Evolutionary conservation across 2,888 invertebrate genomes (phyloP).

Genomic region (Spilarctia lutea): DNA sequence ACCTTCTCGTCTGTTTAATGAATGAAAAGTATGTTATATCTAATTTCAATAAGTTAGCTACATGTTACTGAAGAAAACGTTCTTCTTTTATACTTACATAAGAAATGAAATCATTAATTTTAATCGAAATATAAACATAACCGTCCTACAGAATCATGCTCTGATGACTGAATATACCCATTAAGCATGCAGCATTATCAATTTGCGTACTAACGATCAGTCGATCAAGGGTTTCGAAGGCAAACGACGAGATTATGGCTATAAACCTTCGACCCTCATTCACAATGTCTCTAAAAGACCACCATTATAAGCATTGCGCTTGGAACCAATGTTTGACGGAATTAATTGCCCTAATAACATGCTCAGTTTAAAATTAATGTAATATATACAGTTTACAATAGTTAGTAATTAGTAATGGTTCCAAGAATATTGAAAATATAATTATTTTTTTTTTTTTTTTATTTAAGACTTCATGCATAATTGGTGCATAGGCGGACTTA

Average conservation of each 20-base stretch:
- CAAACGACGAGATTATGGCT: slow-evolving; percentile 6
- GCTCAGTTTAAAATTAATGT: neutral
- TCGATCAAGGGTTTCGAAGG: slow-evolving; percentile 5
- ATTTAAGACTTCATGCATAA: no score
- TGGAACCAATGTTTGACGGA: slow-evolving; percentile 22
- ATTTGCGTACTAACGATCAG: slow-evolving; percentile 6
- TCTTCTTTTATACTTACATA: no score
- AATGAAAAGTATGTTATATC: no score
- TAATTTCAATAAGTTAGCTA: no score
- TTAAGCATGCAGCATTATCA: slow-evolving; percentile 11
- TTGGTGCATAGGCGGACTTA: no score
- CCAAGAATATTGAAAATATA: neutral
- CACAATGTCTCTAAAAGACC: slow-evolving; percentile 7
- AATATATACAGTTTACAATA: neutral
- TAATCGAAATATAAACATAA: neutral
- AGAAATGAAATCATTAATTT: neutral
- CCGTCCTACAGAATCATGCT: neutral
- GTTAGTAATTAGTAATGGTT: neutral
- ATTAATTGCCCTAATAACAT: slow-evolving; percentile 21
- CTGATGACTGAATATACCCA: neutral
- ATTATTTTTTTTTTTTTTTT: neutral
- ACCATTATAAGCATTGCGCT: neutral
- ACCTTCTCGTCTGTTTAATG: no score
- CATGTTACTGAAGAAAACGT: no score
- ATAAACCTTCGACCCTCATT: slow-evolving; percentile 12